Evolutionary conservation across 2,888 invertebrate species (phyloP).

Genomic region (Scaptomyza reducta): DNA sequence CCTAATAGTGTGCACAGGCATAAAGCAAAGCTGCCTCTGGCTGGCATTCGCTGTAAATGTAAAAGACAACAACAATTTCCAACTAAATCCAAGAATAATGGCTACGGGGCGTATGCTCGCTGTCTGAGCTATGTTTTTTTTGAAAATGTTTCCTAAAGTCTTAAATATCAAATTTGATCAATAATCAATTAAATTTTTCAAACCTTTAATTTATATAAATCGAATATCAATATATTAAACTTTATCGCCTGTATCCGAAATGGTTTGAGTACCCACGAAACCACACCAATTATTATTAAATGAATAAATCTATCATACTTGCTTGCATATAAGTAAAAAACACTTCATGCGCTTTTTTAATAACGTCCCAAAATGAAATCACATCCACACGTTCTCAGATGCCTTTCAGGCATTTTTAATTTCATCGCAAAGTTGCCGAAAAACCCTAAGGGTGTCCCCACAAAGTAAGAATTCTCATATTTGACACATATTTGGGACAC

Average conservation of each 20-base stretch:
- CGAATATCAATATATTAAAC: neutral
- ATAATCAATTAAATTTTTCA: no score
- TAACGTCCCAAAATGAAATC: neutral
- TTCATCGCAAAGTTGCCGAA: constrained; percentile 10
- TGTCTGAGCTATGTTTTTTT: constrained; percentile 6
- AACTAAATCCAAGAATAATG: constrained; percentile 25
- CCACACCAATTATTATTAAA: neutral
- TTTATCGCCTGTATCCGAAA: no score
- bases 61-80: constrained; percentile 13
- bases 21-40: constrained; percentile 36
- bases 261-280: neutral
- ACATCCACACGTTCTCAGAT: neutral
- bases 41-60: constrained; percentile 25
- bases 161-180: no score
- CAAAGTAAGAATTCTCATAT: constrained; percentile 24
- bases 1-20: neutral
- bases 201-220: no score
- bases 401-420: constrained; percentile 14
- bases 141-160: neutral
- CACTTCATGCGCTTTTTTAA: neutral
- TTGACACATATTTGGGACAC: constrained; percentile 14
- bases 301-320: neutral
- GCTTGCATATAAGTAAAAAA: neutral
- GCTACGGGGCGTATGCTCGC: neutral
- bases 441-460: neutral